These are phyloP conservation scores for Ophion ventricosus DNA, from an alignment of 2,888 invertebrate species.

Conservation along the genomic window DNA sequence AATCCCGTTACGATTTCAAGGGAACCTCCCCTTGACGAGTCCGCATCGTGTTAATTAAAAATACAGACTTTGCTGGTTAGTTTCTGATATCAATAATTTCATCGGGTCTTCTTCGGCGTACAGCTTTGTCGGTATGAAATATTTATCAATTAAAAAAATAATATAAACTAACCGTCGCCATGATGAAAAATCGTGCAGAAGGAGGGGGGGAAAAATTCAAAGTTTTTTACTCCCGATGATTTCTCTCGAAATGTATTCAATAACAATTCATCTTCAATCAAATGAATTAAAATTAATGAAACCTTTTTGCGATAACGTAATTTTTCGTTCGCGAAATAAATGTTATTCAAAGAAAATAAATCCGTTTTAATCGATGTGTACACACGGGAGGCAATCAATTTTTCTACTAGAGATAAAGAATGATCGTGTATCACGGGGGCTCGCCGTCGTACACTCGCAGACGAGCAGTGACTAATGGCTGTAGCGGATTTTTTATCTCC, in stretches of 20 bases:
- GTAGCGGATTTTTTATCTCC: slow-evolving; percentile 20
- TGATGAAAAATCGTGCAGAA: background rate
- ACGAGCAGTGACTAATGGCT: slow-evolving; percentile 3
- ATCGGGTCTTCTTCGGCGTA: background rate
- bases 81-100: background rate
- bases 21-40: background rate
- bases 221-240: background rate
- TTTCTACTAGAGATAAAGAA: background rate
- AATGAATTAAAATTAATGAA: background rate
- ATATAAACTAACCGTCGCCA: background rate
- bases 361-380: background rate
- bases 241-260: background rate
- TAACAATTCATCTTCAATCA: background rate
- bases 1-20: background rate
- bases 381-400: background rate
- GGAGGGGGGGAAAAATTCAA: background rate
- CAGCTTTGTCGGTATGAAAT: background rate
- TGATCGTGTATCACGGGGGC: background rate
- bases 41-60: background rate
- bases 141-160: background rate
- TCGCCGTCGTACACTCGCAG: background rate
- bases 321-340: background rate
- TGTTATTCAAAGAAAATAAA: background rate
- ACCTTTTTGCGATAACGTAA: background rate
- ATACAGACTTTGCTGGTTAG: background rate